Percentiles rank a stretch among this genome's conserved stretches.
These are phyloP conservation scores for Stomorhina lunata DNA, from an alignment of 2,888 invertebrate genomes.

Conservation along the genomic window DNA sequence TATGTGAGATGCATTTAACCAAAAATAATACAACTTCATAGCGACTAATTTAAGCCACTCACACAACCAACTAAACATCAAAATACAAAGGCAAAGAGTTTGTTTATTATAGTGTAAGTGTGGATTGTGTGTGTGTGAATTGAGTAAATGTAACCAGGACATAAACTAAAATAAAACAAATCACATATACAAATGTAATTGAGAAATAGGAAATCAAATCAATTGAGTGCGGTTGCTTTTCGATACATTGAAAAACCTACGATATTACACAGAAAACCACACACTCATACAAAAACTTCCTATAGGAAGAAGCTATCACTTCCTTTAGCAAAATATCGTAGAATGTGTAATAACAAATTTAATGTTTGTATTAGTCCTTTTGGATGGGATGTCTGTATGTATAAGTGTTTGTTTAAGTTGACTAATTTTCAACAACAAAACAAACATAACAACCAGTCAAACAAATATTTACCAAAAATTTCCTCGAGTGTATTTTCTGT, in stretches of 20 bases:
- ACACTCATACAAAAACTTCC: not conserved
- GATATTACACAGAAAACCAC: constrained; percentile 38
- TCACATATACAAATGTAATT: constrained; percentile 30
- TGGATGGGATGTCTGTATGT: too few species aligned
- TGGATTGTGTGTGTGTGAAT: not conserved
- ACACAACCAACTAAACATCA: constrained; percentile 10
- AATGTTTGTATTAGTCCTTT: not conserved
- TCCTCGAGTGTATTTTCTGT: not conserved
- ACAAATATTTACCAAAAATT: constrained; percentile 14
- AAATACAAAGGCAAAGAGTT: not conserved
- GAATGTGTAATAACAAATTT: not conserved
- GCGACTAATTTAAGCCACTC: constrained; percentile 50
- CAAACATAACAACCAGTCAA: constrained; percentile 33
- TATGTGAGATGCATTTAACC: constrained; percentile 4
- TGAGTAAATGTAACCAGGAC: constrained; percentile 20
- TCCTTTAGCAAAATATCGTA: not conserved
- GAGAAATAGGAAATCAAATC: constrained; percentile 65
- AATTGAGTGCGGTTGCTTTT: constrained; percentile 63
- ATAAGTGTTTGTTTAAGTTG: not conserved
- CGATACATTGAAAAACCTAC: constrained; percentile 42
- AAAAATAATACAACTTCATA: constrained; percentile 23
- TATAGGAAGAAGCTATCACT: not conserved
- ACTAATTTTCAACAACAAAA: constrained; percentile 50
- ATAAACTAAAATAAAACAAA: constrained; percentile 9
- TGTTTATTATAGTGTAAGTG: not conserved